Conservation (phyloP, 2,113 vertebrate species). For the Passer domesticus region DNA sequence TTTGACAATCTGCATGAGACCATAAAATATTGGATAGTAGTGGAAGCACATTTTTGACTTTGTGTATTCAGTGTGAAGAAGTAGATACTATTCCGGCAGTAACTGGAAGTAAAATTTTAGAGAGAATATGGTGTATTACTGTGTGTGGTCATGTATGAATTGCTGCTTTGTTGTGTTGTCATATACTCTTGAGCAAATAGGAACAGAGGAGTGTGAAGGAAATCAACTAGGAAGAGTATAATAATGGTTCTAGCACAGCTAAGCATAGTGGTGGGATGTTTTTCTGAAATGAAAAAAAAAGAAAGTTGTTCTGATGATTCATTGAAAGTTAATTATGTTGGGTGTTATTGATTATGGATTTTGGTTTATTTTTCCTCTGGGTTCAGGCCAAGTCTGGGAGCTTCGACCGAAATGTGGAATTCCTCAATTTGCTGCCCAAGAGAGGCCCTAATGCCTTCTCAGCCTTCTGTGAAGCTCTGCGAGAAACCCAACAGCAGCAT, state of each 20-base stretch:
- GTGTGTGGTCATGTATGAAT: not conserved
- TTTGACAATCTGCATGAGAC: not conserved
- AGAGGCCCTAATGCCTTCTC: conserved; percentile 89
- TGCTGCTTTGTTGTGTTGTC: not conserved
- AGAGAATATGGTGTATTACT: not conserved
- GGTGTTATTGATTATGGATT: not conserved
- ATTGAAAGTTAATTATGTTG: not conserved
- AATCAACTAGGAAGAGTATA: not conserved
- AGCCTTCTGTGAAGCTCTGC: conserved; percentile 86
- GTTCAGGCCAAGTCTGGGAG: conserved; percentile 80
- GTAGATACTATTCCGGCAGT: not conserved
- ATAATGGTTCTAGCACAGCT: not conserved
- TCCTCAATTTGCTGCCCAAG: conserved; percentile 88
- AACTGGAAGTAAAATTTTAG: not conserved
- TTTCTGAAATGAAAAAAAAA: not conserved
- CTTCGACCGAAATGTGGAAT: conserved; percentile 81
- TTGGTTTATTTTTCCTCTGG: not conserved
- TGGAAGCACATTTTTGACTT: not conserved
- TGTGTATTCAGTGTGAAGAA: not conserved
- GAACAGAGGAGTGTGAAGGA: not conserved
- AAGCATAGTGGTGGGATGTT: not conserved
- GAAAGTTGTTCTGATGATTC: not conserved
- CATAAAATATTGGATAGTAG: not conserved
- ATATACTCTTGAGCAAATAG: not conserved
- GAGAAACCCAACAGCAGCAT: conserved; percentile 88